Evolutionary conservation across 1,140 invertebrate genomes (phyloP), one percentile per base, ranked within the genome.

Genomic region (Diploscapter pachys): DNA sequence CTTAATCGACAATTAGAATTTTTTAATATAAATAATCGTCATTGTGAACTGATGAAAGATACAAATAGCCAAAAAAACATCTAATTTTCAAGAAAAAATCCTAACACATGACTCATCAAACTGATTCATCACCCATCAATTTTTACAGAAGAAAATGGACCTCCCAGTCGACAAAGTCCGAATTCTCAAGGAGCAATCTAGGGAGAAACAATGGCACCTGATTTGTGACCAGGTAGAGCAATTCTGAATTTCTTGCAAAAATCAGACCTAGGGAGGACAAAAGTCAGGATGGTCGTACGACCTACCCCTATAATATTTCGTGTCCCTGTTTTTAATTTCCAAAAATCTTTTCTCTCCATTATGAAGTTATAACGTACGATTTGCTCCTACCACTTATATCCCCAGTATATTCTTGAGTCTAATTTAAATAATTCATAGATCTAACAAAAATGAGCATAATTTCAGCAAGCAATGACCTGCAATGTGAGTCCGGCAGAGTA

Each of bases 171-270:
- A 99, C 87, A 99, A 99, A 88, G 94, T 95, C 75, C 98, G 98
- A 88, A 89, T 98, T 5, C 89, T 99, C 63, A 93, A 94, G 82
- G 93, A 94, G 85, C 98, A 98, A 86, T 94, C 98, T 88, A 92
- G 94, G 85, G 93, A 96, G 85, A 98, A 96, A 86, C 99, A 99
- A 88, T 99, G 96, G 95, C 96, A 99, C 86, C 92, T 99, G 85
- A 96, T 99, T 87, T 96, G 95, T 89, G 96, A 99, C 91, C 95
- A 99, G 66, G 66, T 68, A 49, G 48, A 49, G 50, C 1, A 48
- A 9, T 11, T 13, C n/a, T 9, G 63, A 9, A 65, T 9, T 13
- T 11, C 9, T 48, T 11, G 63, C 51, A 8, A n/a, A 51, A 68
- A 55, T 48, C 8, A 31, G 63, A 65, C 50, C 13, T 31, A 1